Evolutionary conservation across 2,888 invertebrate species (phyloP), one percentile per base, ranked within the genome.

Genomic region (Cremastinae sp.): DNA sequence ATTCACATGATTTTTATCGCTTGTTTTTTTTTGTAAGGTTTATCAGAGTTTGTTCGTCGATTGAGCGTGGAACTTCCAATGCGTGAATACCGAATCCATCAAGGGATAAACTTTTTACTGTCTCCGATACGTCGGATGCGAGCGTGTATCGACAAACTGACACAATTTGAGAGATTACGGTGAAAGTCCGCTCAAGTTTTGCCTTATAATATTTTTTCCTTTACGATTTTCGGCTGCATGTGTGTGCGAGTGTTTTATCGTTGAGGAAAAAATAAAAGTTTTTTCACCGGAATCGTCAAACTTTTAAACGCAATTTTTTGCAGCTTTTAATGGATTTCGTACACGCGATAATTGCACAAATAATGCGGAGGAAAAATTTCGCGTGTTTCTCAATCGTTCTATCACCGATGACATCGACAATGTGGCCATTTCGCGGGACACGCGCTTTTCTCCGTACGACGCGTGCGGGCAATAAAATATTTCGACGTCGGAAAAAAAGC

Each of bases 111-210:
- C 73, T 65, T 53, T 49, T 73, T 73, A 65, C n/a, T n/a, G 53
- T 70, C 73, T 69, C 65, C 73, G 73, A 76, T 65, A 65, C 43
- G 64, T 61, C 65, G 49, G 51, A 76, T 70, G 55, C 41, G 65
- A 65, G 59, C 47, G 69, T 61, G 73, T 70, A 55, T 37, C 37
- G 55, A 53, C 45, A 59, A 49, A 53, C 41, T 28, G 37, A 43
- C 73, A 76, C 73, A 76, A 76, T 73, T 76, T 69, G 65, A 55
- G 69, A 73, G 76, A 76, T 76, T 73, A 76, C 55, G 73, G 65
- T 66, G 55, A 53, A 51, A 69, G 59, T 51, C 28, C 61, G 65
- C 72, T 75, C 51, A 73, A 73, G n/a, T n/a, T n/a, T n/a, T n/a
- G n/a, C n/a, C n/a, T n/a, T n/a, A n/a, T n/a, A n/a, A n/a, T n/a